Evolutionary conservation across 2,113 vertebrate species (phyloP).

Genomic region (Dicerorhinus sumatrensis): DNA sequence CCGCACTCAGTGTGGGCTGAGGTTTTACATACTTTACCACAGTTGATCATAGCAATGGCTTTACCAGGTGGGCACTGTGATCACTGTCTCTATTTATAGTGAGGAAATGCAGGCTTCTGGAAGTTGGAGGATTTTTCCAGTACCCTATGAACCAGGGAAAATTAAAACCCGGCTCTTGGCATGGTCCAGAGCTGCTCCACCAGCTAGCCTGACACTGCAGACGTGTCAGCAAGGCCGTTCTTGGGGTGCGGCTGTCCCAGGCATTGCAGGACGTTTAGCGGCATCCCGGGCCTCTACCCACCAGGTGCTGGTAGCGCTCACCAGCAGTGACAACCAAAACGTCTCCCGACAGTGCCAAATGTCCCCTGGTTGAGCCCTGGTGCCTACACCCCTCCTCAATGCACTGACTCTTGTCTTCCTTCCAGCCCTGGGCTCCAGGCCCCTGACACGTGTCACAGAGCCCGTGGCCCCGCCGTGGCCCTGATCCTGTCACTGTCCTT

Average conservation of each 20-base stretch:
- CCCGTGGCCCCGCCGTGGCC: accelerated
- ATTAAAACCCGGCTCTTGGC: accelerated
- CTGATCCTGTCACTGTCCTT: background rate
- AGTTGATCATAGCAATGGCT: accelerated
- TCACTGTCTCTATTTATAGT: accelerated
- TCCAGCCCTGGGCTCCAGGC: background rate
- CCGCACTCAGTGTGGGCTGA: accelerated
- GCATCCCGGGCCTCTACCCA: accelerated
- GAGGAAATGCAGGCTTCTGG: background rate
- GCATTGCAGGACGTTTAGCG: accelerated
- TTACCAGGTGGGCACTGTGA: accelerated
- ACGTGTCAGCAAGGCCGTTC: accelerated
- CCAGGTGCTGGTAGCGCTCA: background rate
- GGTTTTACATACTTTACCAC: accelerated
- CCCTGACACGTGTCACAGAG: accelerated
- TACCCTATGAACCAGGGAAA: background rate
- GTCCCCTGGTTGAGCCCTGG: accelerated
- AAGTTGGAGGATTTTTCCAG: background rate
- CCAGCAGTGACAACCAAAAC: accelerated
- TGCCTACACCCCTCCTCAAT: accelerated
- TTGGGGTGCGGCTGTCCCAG: no score
- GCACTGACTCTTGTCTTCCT: accelerated
- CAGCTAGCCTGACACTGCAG: background rate
- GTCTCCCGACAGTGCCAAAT: accelerated
- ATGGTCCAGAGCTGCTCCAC: accelerated